Conservation (phyloP, 2,888 invertebrate species). For the Cyclophora punctaria region DNA sequence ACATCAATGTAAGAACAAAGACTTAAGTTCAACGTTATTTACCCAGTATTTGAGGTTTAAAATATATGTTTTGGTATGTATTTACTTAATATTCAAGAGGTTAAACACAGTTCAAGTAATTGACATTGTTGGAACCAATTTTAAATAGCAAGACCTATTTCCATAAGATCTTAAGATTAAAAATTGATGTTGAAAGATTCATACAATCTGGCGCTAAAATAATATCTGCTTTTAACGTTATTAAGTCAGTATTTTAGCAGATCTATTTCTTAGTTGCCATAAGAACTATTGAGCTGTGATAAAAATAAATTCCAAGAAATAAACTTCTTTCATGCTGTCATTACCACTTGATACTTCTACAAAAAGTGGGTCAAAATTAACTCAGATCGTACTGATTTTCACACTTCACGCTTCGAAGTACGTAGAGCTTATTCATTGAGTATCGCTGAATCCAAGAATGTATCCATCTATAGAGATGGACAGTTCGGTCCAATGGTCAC, state of each 20-base stretch:
- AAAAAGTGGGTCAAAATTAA: background rate
- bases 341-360: background rate
- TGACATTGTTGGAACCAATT: too few species aligned
- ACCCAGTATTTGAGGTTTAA: too few species aligned
- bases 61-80: too few species aligned
- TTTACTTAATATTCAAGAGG: too few species aligned
- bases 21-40: too few species aligned
- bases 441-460: conserved; percentile 35
- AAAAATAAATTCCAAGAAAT: background rate
- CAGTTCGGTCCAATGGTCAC: conserved; percentile 23
- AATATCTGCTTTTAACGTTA: background rate
- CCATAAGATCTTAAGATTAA: background rate
- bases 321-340: background rate
- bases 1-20: background rate
- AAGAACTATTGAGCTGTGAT: background rate
- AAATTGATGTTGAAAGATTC: background rate
- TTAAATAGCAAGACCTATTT: too few species aligned
- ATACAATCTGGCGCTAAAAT: background rate
- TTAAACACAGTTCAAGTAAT: too few species aligned
- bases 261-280: background rate
- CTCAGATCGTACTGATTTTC: background rate
- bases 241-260: background rate
- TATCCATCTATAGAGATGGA: conserved; percentile 21
- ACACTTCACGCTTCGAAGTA: too few species aligned
- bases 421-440: background rate